Conservation (phyloP, 2,888 invertebrate species). For the Lathronympha strigana region DNA sequence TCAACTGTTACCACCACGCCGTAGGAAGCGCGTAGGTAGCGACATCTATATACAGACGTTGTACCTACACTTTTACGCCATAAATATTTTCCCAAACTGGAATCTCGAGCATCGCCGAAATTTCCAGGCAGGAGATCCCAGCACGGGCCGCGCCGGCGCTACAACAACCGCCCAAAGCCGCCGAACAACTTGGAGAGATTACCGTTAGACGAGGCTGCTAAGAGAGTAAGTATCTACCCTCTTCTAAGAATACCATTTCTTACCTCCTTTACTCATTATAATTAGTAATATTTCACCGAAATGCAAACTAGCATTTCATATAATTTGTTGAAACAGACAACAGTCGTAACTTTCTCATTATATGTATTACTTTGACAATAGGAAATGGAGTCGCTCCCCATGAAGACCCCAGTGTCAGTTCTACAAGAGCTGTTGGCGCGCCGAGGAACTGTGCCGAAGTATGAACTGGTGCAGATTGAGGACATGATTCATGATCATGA, state of each 20-base stretch:
- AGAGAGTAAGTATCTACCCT: conserved; percentile 74
- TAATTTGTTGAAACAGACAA: no score
- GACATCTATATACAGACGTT: no score
- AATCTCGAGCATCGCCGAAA: no score
- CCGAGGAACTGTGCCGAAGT: conserved; percentile 96
- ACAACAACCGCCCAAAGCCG: conserved; percentile 74
- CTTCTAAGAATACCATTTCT: not conserved
- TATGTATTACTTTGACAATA: conserved; percentile 53
- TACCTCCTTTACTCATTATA: not conserved
- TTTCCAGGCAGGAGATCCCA: no score
- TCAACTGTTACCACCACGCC: no score
- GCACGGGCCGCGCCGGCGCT: conserved; percentile 74
- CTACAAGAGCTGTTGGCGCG: conserved; percentile 96
- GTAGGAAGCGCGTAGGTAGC: no score
- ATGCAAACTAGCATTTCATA: not conserved
- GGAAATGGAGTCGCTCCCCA: conserved; percentile 90
- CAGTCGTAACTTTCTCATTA: no score
- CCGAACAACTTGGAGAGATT: conserved; percentile 81
- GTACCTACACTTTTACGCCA: no score
- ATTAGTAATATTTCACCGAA: not conserved
- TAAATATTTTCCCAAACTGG: no score
- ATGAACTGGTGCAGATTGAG: conserved; percentile 97
- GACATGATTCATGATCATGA: conserved; percentile 99
- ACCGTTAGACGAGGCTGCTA: conserved; percentile 89
- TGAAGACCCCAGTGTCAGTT: conserved; percentile 96